These are phyloP conservation scores for Cheilosia soror DNA, from an alignment of 2,888 invertebrate genomes.

Conservation along the genomic window DNA sequence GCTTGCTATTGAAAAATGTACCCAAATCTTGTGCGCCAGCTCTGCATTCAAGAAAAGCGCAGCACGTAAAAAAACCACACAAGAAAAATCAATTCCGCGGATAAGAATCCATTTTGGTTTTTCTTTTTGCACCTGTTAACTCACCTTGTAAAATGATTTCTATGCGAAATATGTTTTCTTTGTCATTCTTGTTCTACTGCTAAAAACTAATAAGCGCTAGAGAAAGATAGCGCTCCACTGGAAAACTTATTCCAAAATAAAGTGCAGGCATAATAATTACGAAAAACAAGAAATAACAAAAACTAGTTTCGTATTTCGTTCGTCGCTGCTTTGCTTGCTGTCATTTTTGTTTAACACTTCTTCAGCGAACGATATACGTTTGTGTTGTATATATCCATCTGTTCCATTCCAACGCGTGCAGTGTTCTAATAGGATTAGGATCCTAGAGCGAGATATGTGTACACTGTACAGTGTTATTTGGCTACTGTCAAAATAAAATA, in stretches of 20 bases:
- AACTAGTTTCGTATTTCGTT: conserved; percentile 26
- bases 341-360: conserved; percentile 63
- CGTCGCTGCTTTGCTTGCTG: conserved; percentile 24
- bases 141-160: conserved; percentile 63
- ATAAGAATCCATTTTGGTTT: conserved; percentile 71
- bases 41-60: conserved; percentile 34
- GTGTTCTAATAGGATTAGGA: conserved; percentile 68
- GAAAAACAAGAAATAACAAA: conserved; percentile 31
- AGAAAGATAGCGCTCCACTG: neutral
- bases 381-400: conserved; percentile 53
- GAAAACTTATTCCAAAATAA: conserved; percentile 27
- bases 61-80: conserved; percentile 37
- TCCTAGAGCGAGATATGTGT: conserved; percentile 67
- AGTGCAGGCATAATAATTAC: conserved; percentile 56
- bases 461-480: conserved; percentile 44
- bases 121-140: conserved; percentile 72
- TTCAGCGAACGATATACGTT: conserved; percentile 16
- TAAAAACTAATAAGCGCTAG: conserved; percentile 27
- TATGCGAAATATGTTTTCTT: conserved; percentile 41
- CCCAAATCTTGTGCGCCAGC: conserved; percentile 43
- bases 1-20: conserved; percentile 52
- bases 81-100: conserved; percentile 68
- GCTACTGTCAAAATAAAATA: conserved; percentile 62
- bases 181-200: conserved; percentile 43
- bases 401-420: conserved; percentile 73